A percentile compares a stretch with the other conserved stretches of the same genome.
phyloP scores from a whole-genome alignment of 1,140 invertebrate genomes.

The Lycorma delicatula region DNA sequence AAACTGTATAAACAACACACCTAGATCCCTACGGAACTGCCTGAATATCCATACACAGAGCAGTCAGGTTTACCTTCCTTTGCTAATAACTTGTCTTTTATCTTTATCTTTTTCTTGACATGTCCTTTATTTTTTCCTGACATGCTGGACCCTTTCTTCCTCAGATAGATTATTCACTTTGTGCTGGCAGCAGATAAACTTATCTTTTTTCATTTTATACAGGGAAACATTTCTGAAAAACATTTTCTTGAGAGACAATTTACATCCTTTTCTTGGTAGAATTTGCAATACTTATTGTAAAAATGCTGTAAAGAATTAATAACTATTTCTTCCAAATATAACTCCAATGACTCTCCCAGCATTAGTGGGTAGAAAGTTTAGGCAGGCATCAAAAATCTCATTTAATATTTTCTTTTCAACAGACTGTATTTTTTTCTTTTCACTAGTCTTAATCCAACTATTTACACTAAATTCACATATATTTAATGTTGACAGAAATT shows the following conservation, averaged over 20 bases:
- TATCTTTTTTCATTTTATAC: slow-evolving; percentile 25
- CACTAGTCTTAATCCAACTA: background rate
- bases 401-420: background rate
- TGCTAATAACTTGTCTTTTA: no score
- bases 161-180: slow-evolving; percentile 20
- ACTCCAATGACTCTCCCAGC: background rate
- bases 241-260: background rate
- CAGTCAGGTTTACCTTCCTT: slow-evolving; percentile 18
- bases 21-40: slow-evolving; percentile 38
- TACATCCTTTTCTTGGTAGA: background rate
- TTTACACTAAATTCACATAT: background rate
- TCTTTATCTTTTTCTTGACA: slow-evolving; percentile 26
- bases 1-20: no score
- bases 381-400: background rate
- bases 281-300: background rate
- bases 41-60: slow-evolving; percentile 35
- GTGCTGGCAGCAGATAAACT: slow-evolving; percentile 22
- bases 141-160: slow-evolving; percentile 21
- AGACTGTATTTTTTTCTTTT: no score
- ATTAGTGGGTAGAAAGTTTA: background rate
- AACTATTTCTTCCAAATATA: background rate
- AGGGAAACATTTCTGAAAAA: slow-evolving; percentile 2
- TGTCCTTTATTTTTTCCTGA: slow-evolving; percentile 26
- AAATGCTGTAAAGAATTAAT: background rate
- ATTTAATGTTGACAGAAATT: no score